A percentile compares a stretch with the other conserved stretches of the same genome.
Conservation (phyloP, 2,113 vertebrate genomes). For the Zosterops borbonicus region DNA sequence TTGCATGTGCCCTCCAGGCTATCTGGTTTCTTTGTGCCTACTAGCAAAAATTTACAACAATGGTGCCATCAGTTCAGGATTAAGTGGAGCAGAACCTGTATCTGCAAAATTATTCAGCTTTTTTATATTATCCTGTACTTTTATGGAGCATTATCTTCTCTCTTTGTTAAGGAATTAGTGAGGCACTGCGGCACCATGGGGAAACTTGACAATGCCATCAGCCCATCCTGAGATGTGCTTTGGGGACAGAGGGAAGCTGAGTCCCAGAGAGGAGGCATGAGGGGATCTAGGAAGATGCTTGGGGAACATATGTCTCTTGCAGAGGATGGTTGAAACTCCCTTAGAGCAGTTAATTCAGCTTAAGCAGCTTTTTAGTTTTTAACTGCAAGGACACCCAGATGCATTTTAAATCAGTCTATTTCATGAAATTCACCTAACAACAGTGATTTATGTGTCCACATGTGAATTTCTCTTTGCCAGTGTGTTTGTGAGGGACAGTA, state of each 20-base stretch:
- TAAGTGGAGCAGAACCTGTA: neutral
- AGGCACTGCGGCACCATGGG: accelerated
- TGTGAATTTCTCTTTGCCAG: neutral
- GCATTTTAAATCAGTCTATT: neutral
- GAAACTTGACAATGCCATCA: neutral
- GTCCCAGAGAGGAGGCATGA: neutral
- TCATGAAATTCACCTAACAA: neutral
- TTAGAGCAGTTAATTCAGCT: neutral
- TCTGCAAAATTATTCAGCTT: neutral
- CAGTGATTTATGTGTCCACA: neutral
- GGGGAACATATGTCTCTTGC: neutral
- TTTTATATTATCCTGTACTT: neutral
- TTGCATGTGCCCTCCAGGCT: neutral
- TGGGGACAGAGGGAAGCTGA: neutral
- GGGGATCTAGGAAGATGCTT: neutral
- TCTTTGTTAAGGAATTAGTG: neutral
- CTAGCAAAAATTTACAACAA: neutral
- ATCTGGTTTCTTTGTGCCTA: neutral
- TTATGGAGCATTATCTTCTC: neutral
- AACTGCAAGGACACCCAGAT: neutral
- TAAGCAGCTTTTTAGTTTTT: neutral
- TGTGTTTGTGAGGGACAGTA: neutral
- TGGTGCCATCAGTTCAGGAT: neutral
- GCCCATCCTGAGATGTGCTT: neutral
- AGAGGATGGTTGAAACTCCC: neutral